A percentile compares a stretch with the other conserved stretches of the same genome.
Conservation (phyloP, 2,888 invertebrate species). For the Neoaliturus tenellus region DNA sequence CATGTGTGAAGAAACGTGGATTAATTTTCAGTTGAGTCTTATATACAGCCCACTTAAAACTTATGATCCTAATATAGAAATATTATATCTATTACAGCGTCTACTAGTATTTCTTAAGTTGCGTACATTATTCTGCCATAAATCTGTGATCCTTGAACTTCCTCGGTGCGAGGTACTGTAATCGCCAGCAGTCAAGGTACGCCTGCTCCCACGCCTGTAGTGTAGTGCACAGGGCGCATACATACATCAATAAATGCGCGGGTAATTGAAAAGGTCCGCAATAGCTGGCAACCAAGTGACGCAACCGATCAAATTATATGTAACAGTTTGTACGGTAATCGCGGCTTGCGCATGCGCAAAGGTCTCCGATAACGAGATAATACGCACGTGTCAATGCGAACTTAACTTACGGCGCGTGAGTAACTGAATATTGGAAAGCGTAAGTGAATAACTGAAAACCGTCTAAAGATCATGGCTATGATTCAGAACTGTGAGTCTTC, state of each 20-base stretch:
- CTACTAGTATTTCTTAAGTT: neutral
- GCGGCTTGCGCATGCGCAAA: neutral
- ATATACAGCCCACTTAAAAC: no score
- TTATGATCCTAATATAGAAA: no score
- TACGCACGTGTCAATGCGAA: constrained; percentile 23
- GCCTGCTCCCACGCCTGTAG: constrained; percentile 14
- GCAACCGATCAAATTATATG: constrained; percentile 29
- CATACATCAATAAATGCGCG: constrained; percentile 35
- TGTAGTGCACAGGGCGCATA: neutral
- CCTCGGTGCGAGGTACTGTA: neutral
- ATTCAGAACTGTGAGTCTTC: neutral
- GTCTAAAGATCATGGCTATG: constrained; percentile 24
- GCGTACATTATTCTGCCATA: neutral
- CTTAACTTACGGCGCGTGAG: neutral
- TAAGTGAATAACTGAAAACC: constrained; percentile 23
- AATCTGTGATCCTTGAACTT: constrained; percentile 14
- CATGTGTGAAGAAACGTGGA: no score
- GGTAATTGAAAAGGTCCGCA: constrained; percentile 42
- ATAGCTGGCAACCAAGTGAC: constrained; percentile 11
- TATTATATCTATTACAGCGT: no score
- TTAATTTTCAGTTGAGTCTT: no score
- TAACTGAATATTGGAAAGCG: constrained; percentile 27
- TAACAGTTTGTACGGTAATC: constrained; percentile 30
- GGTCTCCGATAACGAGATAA: constrained; percentile 43
- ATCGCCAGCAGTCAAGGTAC: constrained; percentile 6